Percentiles rank a stretch among this genome's conserved stretches.
Evolutionary conservation across 2,888 invertebrate genomes (phyloP).

Genomic region (Meliscaeva auricollis): DNA sequence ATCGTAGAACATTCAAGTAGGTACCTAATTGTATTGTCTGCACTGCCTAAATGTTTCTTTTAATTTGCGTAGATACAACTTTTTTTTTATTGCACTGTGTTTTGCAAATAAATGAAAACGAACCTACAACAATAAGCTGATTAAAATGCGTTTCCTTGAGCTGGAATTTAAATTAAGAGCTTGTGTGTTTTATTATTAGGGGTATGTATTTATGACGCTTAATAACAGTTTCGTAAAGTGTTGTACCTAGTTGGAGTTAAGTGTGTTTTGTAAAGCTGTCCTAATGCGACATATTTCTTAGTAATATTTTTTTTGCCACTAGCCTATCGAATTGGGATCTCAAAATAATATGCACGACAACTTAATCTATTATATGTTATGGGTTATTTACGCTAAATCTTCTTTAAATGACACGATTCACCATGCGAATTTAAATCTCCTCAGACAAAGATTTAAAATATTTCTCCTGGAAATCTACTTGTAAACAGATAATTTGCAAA

Average conservation of each 20-base stretch:
- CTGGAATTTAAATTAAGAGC: conserved; percentile 29
- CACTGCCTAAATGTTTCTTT: conserved; percentile 26
- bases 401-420: too few relatives aligned
- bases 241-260: conserved; percentile 4
- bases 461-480: too few relatives aligned
- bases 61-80: conserved; percentile 41
- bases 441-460: too few relatives aligned
- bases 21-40: neutral
- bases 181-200: conserved; percentile 11
- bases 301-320: too few relatives aligned
- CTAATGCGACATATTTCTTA: too few relatives aligned
- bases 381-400: too few relatives aligned
- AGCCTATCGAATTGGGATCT: too few relatives aligned
- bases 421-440: too few relatives aligned
- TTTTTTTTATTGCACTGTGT: conserved; percentile 27
- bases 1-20: neutral
- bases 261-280: too few relatives aligned
- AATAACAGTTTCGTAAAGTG: neutral
- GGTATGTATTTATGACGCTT: conserved; percentile 19
- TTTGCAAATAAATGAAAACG: conserved; percentile 20
- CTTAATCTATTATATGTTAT: too few relatives aligned
- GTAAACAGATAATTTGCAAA: too few relatives aligned
- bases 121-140: conserved; percentile 31
- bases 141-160: conserved; percentile 30
- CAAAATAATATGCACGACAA: too few relatives aligned